Evolutionary conservation across 2,797 vertebrate species (phyloP).

Genomic region (Characodon lateralis): DNA sequence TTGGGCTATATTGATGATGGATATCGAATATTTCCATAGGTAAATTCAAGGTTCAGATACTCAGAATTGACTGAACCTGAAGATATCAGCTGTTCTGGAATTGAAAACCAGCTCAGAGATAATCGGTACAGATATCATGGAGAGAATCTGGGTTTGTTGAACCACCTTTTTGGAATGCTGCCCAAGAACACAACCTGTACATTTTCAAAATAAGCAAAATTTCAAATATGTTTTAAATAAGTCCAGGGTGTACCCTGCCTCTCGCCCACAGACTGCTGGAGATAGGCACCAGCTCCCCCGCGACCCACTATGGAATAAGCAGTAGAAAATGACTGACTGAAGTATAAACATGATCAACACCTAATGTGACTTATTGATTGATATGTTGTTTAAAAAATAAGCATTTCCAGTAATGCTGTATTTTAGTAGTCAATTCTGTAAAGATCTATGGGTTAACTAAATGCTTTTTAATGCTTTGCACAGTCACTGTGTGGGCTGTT

Average conservation of each 20-base stretch:
- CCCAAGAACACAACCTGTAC: neutral
- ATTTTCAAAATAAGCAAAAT: neutral
- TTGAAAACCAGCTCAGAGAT: neutral
- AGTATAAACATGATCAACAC: neutral
- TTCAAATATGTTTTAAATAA: neutral
- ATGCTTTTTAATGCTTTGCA: conserved; percentile 19
- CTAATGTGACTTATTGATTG: neutral
- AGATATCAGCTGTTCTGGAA: neutral
- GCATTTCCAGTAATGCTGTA: neutral
- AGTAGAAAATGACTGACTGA: too few species aligned
- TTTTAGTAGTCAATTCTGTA: neutral
- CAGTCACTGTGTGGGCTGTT: conserved; percentile 8
- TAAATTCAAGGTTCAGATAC: neutral
- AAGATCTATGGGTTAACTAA: neutral
- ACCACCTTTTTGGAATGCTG: neutral
- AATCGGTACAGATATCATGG: neutral
- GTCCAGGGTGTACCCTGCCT: too few species aligned
- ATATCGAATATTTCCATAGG: too few species aligned
- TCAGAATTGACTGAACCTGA: neutral
- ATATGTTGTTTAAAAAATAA: neutral
- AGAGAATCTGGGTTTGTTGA: neutral
- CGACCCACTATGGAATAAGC: too few species aligned
- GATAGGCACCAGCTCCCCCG: too few species aligned
- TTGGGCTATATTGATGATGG: too few species aligned
- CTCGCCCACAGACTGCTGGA: too few species aligned